Evolutionary conservation across 2,113 vertebrate genomes (phyloP).

Genomic region (Rhombomys opimus): DNA sequence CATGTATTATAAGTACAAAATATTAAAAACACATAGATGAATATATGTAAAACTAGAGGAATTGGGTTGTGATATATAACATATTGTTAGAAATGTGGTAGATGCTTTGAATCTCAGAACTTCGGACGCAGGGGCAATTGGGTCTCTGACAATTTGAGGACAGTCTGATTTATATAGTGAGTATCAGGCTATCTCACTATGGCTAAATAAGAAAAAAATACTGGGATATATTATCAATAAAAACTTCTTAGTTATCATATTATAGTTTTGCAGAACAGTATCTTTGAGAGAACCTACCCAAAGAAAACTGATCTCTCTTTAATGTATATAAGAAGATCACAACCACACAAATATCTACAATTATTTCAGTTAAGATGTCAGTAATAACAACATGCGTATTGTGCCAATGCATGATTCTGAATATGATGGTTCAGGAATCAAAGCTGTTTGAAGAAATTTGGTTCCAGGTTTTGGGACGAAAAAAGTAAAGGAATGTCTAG

Average conservation of each 20-base stretch:
- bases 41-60: neutral
- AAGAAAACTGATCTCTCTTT: neutral
- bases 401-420: neutral
- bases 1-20: neutral
- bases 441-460: neutral
- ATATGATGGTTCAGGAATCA: neutral
- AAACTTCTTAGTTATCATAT: neutral
- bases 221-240: constrained; percentile 27
- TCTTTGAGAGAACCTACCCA: neutral
- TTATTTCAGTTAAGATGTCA: neutral
- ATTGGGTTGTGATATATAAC: neutral
- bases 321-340: neutral
- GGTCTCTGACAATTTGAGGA: neutral
- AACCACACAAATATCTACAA: neutral
- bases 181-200: neutral
- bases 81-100: neutral
- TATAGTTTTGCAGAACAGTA: neutral
- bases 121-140: neutral
- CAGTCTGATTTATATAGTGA: neutral
- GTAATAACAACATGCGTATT: neutral
- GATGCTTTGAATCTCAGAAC: neutral
- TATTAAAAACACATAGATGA: neutral
- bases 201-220: neutral
- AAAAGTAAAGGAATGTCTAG: neutral
- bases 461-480: neutral